These are phyloP conservation scores for Adelphocoris suturalis DNA, from an alignment of 2,888 invertebrate species.

Conservation along the genomic window DNA sequence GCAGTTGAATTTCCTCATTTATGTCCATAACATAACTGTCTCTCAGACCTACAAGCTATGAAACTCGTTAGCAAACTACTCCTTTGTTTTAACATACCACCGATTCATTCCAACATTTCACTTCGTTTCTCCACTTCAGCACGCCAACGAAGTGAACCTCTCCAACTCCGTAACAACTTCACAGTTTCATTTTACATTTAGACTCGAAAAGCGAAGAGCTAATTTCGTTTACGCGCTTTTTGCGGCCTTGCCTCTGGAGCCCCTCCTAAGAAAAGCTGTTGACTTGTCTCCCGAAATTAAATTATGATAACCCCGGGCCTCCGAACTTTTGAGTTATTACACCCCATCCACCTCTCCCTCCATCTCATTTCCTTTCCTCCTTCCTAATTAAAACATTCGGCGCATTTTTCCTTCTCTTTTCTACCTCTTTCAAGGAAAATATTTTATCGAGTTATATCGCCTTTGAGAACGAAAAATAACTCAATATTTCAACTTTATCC, in stretches of 20 bases:
- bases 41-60: too few species aligned
- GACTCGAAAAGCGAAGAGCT: slow-evolving; percentile 52
- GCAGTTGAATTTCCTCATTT: too few species aligned
- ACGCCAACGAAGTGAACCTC: background rate
- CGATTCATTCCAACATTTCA: background rate
- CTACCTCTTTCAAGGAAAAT: slow-evolving; percentile 3
- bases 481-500: background rate
- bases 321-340: slow-evolving; percentile 66
- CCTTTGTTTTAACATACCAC: too few species aligned
- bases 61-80: too few species aligned
- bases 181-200: slow-evolving; percentile 32
- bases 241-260: slow-evolving; percentile 41
- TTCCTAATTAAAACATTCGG: slow-evolving; percentile 67
- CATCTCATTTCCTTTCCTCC: slow-evolving; percentile 22
- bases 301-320: slow-evolving; percentile 63
- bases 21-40: too few species aligned
- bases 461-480: slow-evolving; percentile 11
- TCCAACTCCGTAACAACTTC: slow-evolving; percentile 17
- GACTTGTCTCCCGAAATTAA: slow-evolving; percentile 65
- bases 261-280: slow-evolving; percentile 65
- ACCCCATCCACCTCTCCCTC: background rate
- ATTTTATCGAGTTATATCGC: slow-evolving; percentile 7
- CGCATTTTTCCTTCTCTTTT: slow-evolving; percentile 40
- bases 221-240: slow-evolving; percentile 67
- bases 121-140: background rate